phyloP scores from a whole-genome alignment of 2,797 vertebrate genomes.

The Atherinosoma microstoma region DNA sequence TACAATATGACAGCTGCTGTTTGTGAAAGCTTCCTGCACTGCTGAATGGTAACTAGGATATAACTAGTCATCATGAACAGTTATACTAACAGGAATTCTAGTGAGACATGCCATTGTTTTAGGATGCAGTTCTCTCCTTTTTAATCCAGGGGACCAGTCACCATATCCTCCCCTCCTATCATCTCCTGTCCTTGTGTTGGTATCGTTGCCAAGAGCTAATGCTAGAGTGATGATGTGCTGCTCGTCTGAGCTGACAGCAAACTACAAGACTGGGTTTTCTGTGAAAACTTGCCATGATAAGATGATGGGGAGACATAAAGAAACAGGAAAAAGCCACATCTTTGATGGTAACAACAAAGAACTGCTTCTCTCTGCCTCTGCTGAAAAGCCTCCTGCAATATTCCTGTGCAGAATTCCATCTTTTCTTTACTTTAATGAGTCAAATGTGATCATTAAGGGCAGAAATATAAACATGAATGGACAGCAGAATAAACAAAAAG shows the following conservation, averaged over 20 bases:
- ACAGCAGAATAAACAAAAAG: slow-evolving; percentile 14
- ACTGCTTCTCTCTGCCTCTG: too few relatives aligned
- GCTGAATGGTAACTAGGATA: too few relatives aligned
- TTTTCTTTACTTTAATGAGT: background rate
- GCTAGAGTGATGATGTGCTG: slow-evolving; percentile 32
- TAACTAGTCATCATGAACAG: too few relatives aligned
- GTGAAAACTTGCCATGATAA: slow-evolving; percentile 47
- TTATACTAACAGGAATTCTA: too few relatives aligned
- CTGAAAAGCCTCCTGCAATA: background rate
- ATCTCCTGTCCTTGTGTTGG: background rate
- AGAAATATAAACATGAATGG: background rate
- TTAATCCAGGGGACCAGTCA: background rate
- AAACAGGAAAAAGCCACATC: background rate
- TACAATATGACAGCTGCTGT: too few relatives aligned
- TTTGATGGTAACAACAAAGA: too few relatives aligned
- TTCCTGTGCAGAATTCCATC: slow-evolving; percentile 1
- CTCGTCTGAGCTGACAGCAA: slow-evolving; percentile 52
- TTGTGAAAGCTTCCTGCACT: too few relatives aligned
- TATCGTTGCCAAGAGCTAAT: slow-evolving; percentile 40
- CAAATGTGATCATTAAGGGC: background rate
- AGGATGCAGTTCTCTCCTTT: too few relatives aligned
- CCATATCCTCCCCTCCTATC: background rate
- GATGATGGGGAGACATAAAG: slow-evolving; percentile 11
- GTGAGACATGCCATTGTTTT: too few relatives aligned
- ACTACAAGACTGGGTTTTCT: slow-evolving; percentile 35